Percentiles rank a stretch among this genome's conserved stretches.
Conservation (phyloP, 2,797 vertebrate species). For the Yasuhikotakia modesta region DNA sequence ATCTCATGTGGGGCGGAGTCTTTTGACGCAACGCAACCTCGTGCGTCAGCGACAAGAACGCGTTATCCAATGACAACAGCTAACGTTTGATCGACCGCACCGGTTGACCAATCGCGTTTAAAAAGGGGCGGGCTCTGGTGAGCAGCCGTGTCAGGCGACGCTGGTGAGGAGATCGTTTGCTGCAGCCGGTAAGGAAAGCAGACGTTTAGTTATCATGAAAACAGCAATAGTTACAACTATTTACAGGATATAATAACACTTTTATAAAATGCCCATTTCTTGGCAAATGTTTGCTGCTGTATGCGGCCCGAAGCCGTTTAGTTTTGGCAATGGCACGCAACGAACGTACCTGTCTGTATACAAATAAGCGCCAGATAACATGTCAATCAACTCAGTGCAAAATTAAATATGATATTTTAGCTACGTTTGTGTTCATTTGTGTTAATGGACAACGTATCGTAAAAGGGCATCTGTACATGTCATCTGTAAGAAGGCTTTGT, state of each 20-base stretch:
- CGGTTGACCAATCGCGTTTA: constrained; percentile 20
- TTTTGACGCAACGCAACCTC: neutral
- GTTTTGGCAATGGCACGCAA: no score
- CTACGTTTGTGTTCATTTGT: no score
- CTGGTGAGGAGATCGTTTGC: neutral
- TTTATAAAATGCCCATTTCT: no score
- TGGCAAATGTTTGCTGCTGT: no score
- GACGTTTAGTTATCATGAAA: neutral
- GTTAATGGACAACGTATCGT: no score
- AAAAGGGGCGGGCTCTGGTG: constrained; percentile 24
- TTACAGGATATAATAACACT: neutral
- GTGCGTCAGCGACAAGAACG: neutral
- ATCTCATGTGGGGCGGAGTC: neutral
- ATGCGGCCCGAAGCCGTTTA: no score
- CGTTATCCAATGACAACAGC: constrained; percentile 9
- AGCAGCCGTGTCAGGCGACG: neutral
- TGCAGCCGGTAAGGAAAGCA: neutral
- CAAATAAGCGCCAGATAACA: no score
- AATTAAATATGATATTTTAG: no score
- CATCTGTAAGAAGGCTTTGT: no score
- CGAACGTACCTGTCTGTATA: no score
- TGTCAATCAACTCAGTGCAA: no score
- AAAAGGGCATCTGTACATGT: no score
- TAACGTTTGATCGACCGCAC: neutral
- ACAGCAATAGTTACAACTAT: neutral